phyloP scores from a whole-genome alignment of 2,888 invertebrate species.

The Amphipoea lucens region DNA sequence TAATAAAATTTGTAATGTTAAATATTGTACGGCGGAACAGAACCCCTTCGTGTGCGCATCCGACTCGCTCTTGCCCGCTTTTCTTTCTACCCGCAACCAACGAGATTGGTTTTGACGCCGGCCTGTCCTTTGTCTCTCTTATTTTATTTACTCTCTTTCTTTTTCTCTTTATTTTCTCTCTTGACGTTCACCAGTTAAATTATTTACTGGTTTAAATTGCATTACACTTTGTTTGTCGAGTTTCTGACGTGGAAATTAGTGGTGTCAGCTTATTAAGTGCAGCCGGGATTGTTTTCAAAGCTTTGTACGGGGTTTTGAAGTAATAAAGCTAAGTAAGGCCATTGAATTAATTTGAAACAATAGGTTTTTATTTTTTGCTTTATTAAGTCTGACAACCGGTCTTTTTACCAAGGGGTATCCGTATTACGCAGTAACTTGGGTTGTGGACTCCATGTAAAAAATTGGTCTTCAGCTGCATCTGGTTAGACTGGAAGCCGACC shows the following conservation, averaged over 20 bases:
- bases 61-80: neutral
- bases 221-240: constrained; percentile 38
- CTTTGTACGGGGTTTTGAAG: constrained; percentile 29
- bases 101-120: constrained; percentile 64
- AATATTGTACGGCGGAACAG: neutral
- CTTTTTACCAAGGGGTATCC: neutral
- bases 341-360: constrained; percentile 36
- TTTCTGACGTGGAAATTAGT: constrained; percentile 44
- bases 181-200: constrained; percentile 20
- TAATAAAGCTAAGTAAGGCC: constrained; percentile 21
- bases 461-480: no score
- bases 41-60: neutral
- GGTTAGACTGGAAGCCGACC: neutral
- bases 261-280: constrained; percentile 39
- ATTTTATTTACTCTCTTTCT: constrained; percentile 46
- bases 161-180: constrained; percentile 27
- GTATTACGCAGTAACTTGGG: neutral
- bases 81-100: constrained; percentile 43
- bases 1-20: no score
- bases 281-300: constrained; percentile 36
- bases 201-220: constrained; percentile 60
- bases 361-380: neutral
- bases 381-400: neutral
- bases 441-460: no score
- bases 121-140: constrained; percentile 39